Evolutionary conservation across 2,113 vertebrate genomes (phyloP).

Genomic region (Cranoglanis bouderius): DNA sequence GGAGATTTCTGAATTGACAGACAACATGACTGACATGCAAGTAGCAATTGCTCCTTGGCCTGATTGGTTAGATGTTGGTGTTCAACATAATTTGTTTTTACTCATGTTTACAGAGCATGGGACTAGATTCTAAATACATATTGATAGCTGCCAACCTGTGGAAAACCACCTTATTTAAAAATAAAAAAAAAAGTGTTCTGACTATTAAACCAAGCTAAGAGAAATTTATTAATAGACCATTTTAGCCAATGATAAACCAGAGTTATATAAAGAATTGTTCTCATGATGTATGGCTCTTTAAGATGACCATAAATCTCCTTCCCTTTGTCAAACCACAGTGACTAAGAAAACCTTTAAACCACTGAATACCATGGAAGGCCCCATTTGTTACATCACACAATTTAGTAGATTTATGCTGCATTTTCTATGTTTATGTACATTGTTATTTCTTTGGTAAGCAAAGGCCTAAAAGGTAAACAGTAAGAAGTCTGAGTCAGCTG

Average conservation of each 20-base stretch:
- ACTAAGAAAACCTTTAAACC: slow-evolving; percentile 21
- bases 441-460: not conserved
- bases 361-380: not conserved
- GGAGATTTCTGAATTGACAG: not conserved
- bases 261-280: not conserved
- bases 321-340: not conserved
- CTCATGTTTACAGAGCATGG: not conserved
- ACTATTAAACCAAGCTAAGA: not conserved
- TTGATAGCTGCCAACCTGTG: not conserved
- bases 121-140: not conserved
- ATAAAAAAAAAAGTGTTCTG: not conserved
- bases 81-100: not conserved
- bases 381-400: not conserved
- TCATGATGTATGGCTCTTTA: not conserved
- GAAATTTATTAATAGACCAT: not conserved
- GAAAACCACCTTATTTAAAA: not conserved
- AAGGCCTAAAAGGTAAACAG: not conserved
- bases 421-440: not conserved
- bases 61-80: not conserved
- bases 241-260: not conserved
- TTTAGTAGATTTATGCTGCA: not conserved
- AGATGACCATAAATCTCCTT: not conserved
- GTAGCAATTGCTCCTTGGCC: not conserved
- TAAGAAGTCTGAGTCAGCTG: not conserved
- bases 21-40: not conserved